Percentiles rank a stretch among this genome's conserved stretches.
These are phyloP conservation scores for Clarias pachynema DNA, from an alignment of 2,797 vertebrate genomes.

Conservation along the genomic window DNA sequence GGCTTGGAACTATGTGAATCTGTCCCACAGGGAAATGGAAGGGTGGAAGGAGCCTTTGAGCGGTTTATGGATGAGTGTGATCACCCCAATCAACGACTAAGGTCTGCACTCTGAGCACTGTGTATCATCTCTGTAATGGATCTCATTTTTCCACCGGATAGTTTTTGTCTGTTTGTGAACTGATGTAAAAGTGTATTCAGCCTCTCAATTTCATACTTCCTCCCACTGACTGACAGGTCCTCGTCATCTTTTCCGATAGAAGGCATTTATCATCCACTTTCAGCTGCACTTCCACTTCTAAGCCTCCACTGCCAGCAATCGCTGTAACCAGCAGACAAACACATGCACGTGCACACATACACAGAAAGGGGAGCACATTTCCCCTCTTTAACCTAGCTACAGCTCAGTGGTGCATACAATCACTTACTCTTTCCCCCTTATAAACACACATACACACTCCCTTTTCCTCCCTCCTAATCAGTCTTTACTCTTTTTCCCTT, in stretches of 20 bases:
- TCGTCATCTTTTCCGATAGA: slow-evolving; percentile 67
- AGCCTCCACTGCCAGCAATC: slow-evolving; percentile 54
- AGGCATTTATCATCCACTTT: slow-evolving; percentile 65
- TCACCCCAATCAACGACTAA: slow-evolving; percentile 61
- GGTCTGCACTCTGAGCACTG: slow-evolving; percentile 61
- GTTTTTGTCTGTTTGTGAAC: slow-evolving; percentile 65
- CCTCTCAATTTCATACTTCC: slow-evolving; percentile 59
- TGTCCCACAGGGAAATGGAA: background rate
- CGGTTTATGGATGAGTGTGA: slow-evolving; percentile 37
- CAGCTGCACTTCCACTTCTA: slow-evolving; percentile 46
- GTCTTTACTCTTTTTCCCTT: slow-evolving; percentile 6
- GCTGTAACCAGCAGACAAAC: slow-evolving; percentile 23
- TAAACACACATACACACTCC: slow-evolving; percentile 21
- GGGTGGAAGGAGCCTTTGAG: background rate
- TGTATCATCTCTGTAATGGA: slow-evolving; percentile 68
- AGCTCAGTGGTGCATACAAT: slow-evolving; percentile 35
- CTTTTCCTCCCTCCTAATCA: background rate
- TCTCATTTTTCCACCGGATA: slow-evolving; percentile 71
- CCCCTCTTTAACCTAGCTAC: slow-evolving; percentile 28
- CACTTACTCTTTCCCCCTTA: slow-evolving; percentile 25
- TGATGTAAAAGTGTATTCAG: slow-evolving; percentile 70
- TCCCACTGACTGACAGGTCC: slow-evolving; percentile 65
- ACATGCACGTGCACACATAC: slow-evolving; percentile 6
- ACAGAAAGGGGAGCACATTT: background rate
- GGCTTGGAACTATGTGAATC: background rate